phyloP scores from a whole-genome alignment of 1,140 invertebrate species.

The Gonioctena quinquepunctata region DNA sequence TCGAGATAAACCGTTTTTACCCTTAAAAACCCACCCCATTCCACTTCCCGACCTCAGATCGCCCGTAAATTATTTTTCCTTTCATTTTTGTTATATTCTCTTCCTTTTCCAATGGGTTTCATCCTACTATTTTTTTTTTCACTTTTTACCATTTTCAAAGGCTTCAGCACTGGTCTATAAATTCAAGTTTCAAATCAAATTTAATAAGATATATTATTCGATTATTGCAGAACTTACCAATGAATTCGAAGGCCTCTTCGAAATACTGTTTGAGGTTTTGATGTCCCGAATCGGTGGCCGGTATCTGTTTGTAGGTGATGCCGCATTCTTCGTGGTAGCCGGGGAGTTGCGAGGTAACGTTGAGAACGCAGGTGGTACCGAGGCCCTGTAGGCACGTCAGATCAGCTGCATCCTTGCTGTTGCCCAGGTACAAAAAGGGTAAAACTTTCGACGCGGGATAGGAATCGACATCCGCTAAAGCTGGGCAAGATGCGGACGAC shows the following conservation, averaged over 20 bases:
- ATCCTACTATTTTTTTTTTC: no score
- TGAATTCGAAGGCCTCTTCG: conserved; percentile 88
- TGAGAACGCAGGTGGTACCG: conserved; percentile 77
- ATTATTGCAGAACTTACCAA: conserved; percentile 68
- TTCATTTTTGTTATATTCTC: no score
- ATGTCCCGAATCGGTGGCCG: conserved; percentile 82
- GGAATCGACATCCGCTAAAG: conserved; percentile 69
- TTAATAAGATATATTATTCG: not conserved
- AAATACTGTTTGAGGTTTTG: conserved; percentile 93
- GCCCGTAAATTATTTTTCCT: no score
- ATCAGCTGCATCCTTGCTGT: conserved; percentile 82
- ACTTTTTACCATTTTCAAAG: no score
- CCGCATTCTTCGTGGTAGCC: conserved; percentile 71
- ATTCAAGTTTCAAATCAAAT: no score
- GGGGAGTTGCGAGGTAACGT: conserved; percentile 81
- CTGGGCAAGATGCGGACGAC: conserved; percentile 50
- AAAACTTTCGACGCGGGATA: conserved; percentile 80
- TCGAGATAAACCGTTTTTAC: no score
- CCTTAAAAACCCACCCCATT: no score
- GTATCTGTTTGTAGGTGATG: conserved; percentile 80
- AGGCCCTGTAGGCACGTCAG: conserved; percentile 67
- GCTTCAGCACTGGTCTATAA: no score
- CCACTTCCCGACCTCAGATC: no score
- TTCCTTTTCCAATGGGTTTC: no score
- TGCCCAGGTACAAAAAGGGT: conserved; percentile 87